Base-by-base conservation (phyloP, 2,888 invertebrate genomes). In the Halocaridina rubra region DNA sequence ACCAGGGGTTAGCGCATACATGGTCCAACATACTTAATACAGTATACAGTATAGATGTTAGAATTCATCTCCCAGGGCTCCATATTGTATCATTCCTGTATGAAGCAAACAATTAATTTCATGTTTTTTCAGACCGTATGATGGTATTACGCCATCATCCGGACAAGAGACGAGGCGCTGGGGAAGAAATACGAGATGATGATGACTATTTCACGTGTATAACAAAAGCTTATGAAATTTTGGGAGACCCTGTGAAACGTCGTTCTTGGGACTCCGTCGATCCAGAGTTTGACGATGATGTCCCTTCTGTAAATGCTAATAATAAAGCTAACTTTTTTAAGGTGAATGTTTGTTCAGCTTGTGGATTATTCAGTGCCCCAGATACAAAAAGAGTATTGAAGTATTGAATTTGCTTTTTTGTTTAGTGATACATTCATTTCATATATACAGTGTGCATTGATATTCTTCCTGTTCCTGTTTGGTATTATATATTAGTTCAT, bases 191-290 rank as follows among this genome's bases (percentile, higher is more conserved):
- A 46, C 94, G 95, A 87, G 94, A 95, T 3, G 98, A 98, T 89
- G 96, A 97, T 90, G 99, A 99, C 92, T 99, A 99, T 91, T 99
- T 99, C 91, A 97, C 98, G 0, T 99, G 99, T 91, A 99, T 99
- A 89, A 99, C 98, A 0, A 96, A 96, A 93, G 98, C 98, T 7
- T 98, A 97, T 92, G 98, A 99, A 92, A 96, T 95, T 82, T 91
- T 95, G 80, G 97, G 98, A 0, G 96, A 94, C 89, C 93, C 95
- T 13, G 91, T 93, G 29, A 96, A 96, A 90, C 93, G 98, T 85
- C 93, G 96, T 84, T 96, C 98, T 0, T 99, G 96, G 91, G 99
- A 99, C 91, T 99, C 98, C 5, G 95, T 99, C 64, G 99, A 99
- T 91, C 97, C 97, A 0, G 94, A 94, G 88, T 97, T 99, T 91